A percentile compares a stretch with the other conserved stretches of the same genome.
These are phyloP conservation scores for Tachycineta bicolor DNA, from an alignment of 2,113 vertebrate genomes.

Conservation along the genomic window DNA sequence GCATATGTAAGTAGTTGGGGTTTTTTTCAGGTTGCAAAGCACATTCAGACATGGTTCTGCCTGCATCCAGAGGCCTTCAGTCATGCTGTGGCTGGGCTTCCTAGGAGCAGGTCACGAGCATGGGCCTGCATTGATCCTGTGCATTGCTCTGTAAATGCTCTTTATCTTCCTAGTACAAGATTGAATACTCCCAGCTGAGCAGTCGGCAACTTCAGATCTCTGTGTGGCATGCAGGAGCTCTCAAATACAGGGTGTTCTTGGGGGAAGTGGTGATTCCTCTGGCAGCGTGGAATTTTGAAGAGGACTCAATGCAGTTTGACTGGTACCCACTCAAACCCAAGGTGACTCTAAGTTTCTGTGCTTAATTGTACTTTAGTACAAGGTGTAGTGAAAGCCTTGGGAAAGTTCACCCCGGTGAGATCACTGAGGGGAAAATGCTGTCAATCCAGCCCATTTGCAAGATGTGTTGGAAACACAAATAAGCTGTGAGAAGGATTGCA, in stretches of 20 bases:
- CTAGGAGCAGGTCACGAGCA: background rate
- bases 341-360: conserved; percentile 66
- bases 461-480: background rate
- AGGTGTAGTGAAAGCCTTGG: background rate
- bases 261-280: conserved; percentile 86
- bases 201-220: conserved; percentile 82
- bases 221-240: conserved; percentile 84
- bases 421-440: background rate
- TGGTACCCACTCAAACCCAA: conserved; percentile 85
- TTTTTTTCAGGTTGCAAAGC: background rate
- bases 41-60: background rate
- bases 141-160: background rate
- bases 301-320: conserved; percentile 56
- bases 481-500: background rate
- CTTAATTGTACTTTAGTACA: background rate
- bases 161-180: conserved; percentile 76
- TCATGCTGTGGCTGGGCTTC: background rate
- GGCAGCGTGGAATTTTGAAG: conserved; percentile 80
- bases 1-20: background rate
- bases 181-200: conserved; percentile 77
- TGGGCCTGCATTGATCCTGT: background rate
- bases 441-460: background rate
- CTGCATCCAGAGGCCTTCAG: background rate
- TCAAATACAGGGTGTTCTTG: conserved; percentile 83
- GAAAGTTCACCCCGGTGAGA: background rate